Evolutionary conservation across 92 coral and sea anemone genomes (phyloP), one percentile per base, ranked within the genome.

Genomic region (Epizoanthus rinbou): DNA sequence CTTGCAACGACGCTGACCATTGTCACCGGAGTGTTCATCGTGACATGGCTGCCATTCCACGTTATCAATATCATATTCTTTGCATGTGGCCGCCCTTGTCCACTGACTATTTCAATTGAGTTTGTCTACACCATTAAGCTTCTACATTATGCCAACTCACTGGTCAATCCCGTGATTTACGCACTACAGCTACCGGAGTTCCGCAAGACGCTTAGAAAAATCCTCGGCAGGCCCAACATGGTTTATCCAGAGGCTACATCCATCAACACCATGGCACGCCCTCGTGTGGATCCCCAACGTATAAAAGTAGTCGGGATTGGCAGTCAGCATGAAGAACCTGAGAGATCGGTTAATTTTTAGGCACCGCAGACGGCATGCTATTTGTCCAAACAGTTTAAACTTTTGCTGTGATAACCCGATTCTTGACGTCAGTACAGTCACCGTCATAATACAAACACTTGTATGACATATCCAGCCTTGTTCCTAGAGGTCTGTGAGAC

Each of bases 11-110:
- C 91, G 15, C 63, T 88, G 8, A 81, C 85, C 3, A 88, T 88
- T 70, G 85, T 88, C 54, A 88, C 91, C 18, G 88, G 88, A 17
- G 85, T 85, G 47, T 88, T 88, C 68, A 59, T 85, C 15, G 45
- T 85, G 23, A 84, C 91, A 1, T 88, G 91, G 91, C 59, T 88
- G 54, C 91, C 91, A 7, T 88, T 88, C 21, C 91, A 88, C 65
- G 19, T 88, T 0, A 23, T 88, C 28, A 88, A 88, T 64, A 85
- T 85, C 69, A 57, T 54, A 18, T 17, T 88, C 71, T 88, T 84
- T 62, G 76, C 70, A 23, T 85, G 91, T 69, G 69, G 56, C 15
- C 19, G 35, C 23, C 68, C 22, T 5, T 88, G 91, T 37, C 28
- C 28, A 24, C 5, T 54, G 15, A 47, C 62, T 41, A 64, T 85